A percentile compares a stretch with the other conserved stretches of the same genome.
These are phyloP conservation scores for Drosophila tsacasi DNA, from an alignment of 1,140 invertebrate species.

Conservation along the genomic window DNA sequence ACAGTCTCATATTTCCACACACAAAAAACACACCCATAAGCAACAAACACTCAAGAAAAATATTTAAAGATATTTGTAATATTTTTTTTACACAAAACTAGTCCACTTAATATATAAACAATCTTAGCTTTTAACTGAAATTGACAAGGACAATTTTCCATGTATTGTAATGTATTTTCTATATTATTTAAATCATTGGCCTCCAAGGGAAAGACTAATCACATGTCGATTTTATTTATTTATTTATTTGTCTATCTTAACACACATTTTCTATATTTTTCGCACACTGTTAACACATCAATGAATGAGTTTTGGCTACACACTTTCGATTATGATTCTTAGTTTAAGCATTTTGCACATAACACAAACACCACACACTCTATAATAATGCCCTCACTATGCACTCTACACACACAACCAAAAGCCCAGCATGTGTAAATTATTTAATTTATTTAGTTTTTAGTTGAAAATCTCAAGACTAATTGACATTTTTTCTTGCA, in stretches of 20 bases:
- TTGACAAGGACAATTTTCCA: neutral
- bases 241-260: slow-evolving; percentile 35
- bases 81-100: neutral
- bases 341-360: slow-evolving; percentile 52
- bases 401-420: slow-evolving; percentile 22
- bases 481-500: slow-evolving; percentile 79
- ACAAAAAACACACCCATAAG: neutral
- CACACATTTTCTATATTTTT: slow-evolving; percentile 1
- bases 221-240: slow-evolving; percentile 61
- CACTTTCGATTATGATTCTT: slow-evolving; percentile 41
- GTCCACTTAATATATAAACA: neutral
- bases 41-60: neutral
- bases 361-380: slow-evolving; percentile 19
- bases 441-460: slow-evolving; percentile 60
- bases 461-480: slow-evolving; percentile 71
- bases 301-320: slow-evolving; percentile 38
- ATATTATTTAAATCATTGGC: slow-evolving; percentile 62
- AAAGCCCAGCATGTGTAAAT: slow-evolving; percentile 59
- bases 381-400: slow-evolving; percentile 13
- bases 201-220: slow-evolving; percentile 85
- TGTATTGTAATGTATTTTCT: slow-evolving; percentile 3
- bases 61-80: neutral
- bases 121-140: too few relatives aligned
- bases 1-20: neutral
- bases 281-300: slow-evolving; percentile 38